Base-by-base conservation (phyloP, 2,888 invertebrate genomes). In the Cenopis cana region DNA sequence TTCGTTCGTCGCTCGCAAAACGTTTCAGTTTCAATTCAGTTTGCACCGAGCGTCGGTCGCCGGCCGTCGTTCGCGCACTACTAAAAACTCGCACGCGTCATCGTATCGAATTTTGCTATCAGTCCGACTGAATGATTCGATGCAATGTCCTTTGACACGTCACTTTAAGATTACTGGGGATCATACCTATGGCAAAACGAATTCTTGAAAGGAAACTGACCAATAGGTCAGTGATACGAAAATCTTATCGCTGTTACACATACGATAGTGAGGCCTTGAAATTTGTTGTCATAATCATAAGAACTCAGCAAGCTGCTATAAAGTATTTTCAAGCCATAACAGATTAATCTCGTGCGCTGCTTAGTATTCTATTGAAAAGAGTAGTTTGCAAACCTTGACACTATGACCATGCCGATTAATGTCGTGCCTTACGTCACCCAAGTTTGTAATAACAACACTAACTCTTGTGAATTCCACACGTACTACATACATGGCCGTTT, bases 11-110 rank as follows among this genome's bases (percentile, higher is more conserved):
- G 54, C 41, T 72, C 78, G 76, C 60, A 73, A 75, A 75, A 80
- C 73, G 76, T 6, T 69, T 80, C 75, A 79, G 76, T 77, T 74
- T 74, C 73, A 76, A 11, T 69, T 80, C 75, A 79, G 76, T 77
- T 74, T 74, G 82, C 79, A 81, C 75, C 85, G 83, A 78, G 83
- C 93, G 93, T 90, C 89, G 84, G 73, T 82, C 84, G 85, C 84
- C 85, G 75, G 79, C 81, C 85, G 86, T 80, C 79, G 89, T 85
- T 88, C 84, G 87, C 88, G 90, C 85, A 84, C 79, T 84, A 92
- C 92, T 92, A 81, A 87, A 85, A 86, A 82, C 81, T 79, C 80
- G 79, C 74, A 73, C 77, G 80, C 82, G 84, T 83, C 85, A 85
- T 82, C 84, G 83, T 79, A 82, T 83, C 83, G 82, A 86, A 89